Percentiles rank a stretch among this genome's conserved stretches.
Evolutionary conservation across 2,113 vertebrate genomes (phyloP).

Genomic region (Dasyurus viverrinus): DNA sequence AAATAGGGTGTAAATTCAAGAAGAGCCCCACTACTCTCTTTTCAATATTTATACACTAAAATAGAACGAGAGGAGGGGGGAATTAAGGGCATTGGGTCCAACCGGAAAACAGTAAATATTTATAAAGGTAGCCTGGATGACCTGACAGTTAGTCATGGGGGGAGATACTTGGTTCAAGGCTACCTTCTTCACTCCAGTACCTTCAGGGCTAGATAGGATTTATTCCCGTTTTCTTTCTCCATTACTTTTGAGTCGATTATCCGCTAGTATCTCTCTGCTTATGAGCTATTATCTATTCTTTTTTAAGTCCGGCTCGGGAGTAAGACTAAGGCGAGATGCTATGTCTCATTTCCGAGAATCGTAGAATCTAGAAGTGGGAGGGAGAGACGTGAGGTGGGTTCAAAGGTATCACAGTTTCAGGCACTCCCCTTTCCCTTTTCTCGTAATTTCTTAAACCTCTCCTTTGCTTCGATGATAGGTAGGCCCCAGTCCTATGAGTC

Average conservation of each 20-base stretch:
- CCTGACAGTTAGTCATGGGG: slow-evolving; percentile 24
- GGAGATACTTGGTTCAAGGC: not conserved
- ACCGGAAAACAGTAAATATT: not conserved
- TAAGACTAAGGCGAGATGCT: not conserved
- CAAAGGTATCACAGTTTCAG: slow-evolving; percentile 1
- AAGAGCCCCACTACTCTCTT: slow-evolving; percentile 43
- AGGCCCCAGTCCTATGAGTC: not conserved
- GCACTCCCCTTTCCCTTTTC: not conserved
- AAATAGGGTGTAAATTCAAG: slow-evolving; percentile 16
- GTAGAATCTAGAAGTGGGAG: not conserved
- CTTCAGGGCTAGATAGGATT: not conserved
- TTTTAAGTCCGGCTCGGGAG: not conserved
- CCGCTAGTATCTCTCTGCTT: not conserved
- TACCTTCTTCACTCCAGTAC: not conserved
- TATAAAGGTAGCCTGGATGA: not conserved
- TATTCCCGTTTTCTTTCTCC: not conserved
- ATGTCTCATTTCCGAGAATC: not conserved
- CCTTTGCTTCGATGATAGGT: not conserved
- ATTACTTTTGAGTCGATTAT: not conserved
- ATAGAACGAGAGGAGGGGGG: not conserved
- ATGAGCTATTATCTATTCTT: not conserved
- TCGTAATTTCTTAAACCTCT: not conserved
- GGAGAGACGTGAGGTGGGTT: not conserved
- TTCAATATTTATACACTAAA: slow-evolving; percentile 35
- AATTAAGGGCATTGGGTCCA: not conserved